Conservation (phyloP, 2,113 vertebrate species). For the Zonotrichia leucophrys region DNA sequence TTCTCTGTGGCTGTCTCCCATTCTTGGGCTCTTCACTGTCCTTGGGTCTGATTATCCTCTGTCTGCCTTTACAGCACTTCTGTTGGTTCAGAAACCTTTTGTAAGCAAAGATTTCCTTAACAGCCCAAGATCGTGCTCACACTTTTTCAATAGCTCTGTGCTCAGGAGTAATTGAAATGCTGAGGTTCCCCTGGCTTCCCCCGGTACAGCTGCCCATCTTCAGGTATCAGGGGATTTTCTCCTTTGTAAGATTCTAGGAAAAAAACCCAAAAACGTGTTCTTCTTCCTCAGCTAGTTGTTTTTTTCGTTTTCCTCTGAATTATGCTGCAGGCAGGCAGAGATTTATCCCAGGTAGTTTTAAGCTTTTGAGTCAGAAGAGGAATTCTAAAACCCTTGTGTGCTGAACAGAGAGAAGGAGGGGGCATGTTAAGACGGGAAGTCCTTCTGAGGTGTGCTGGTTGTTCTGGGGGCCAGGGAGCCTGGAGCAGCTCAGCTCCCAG, state of each 20-base stretch:
- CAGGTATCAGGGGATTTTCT: neutral
- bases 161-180: neutral
- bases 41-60: neutral
- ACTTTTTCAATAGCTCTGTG: neutral
- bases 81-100: neutral
- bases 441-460: neutral
- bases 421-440: neutral
- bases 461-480: neutral
- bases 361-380: neutral
- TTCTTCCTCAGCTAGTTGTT: neutral
- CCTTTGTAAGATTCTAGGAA: neutral
- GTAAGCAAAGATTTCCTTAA: neutral
- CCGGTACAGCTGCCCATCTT: neutral
- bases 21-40: neutral
- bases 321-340: neutral
- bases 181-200: neutral
- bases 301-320: neutral
- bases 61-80: neutral
- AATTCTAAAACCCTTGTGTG: fast-evolving
- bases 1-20: neutral
- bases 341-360: neutral
- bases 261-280: neutral
- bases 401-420: neutral
- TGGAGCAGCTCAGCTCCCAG: neutral
- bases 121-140: neutral